These are phyloP conservation scores for Plotosus lineatus DNA, from an alignment of 2,113 vertebrate genomes.

Conservation along the genomic window DNA sequence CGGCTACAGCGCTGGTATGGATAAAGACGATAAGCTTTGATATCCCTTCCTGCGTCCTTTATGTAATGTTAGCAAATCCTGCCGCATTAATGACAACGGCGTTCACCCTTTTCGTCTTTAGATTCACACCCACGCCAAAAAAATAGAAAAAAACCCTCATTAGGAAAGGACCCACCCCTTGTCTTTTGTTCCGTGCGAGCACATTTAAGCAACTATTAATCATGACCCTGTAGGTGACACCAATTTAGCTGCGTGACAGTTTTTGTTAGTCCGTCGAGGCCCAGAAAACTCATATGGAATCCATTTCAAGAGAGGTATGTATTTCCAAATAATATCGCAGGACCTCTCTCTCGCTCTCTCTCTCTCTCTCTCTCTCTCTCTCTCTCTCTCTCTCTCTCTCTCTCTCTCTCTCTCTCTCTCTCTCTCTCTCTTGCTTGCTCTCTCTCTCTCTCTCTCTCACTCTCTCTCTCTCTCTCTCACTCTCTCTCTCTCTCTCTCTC, in stretches of 20 bases:
- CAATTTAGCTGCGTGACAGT: slow-evolving; percentile 42
- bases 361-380: not conserved
- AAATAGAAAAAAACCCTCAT: slow-evolving; percentile 4
- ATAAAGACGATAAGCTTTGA: slow-evolving; percentile 29
- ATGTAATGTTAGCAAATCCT: slow-evolving; percentile 42
- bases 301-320: slow-evolving; percentile 47
- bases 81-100: slow-evolving; percentile 9
- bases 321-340: slow-evolving; percentile 35
- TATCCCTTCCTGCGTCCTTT: slow-evolving; percentile 11
- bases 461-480: not conserved
- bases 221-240: slow-evolving; percentile 45
- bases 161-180: slow-evolving; percentile 20
- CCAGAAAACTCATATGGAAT: slow-evolving; percentile 46
- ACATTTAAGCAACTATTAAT: slow-evolving; percentile 43
- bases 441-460: not conserved
- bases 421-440: not conserved
- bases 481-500: not conserved
- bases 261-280: slow-evolving; percentile 39
- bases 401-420: not conserved
- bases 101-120: slow-evolving; percentile 31
- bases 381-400: not conserved
- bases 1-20: not conserved
- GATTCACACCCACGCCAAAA: not conserved
- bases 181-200: slow-evolving; percentile 36
- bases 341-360: not conserved